These are phyloP conservation scores for Watsonalla cultraria DNA, from an alignment of 2,888 invertebrate species.

Conservation along the genomic window DNA sequence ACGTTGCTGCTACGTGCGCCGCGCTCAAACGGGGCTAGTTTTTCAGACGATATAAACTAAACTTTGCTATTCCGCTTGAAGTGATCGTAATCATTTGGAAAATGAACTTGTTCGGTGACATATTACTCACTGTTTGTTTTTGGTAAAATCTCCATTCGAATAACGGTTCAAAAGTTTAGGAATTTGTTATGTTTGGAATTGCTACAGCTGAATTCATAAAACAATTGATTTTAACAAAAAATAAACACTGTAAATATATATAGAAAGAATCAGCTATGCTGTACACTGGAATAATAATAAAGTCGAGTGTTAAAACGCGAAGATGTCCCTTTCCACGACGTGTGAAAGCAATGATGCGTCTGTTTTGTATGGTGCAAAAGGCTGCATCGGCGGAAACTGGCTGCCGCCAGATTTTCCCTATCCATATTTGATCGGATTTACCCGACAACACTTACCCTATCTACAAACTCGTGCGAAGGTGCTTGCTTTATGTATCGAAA, in stretches of 20 bases:
- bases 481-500: slow-evolving; percentile 42
- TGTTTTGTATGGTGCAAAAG: slow-evolving; percentile 39
- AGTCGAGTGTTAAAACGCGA: too few species aligned
- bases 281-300: too few species aligned
- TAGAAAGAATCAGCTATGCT: too few species aligned
- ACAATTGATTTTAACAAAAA: too few species aligned
- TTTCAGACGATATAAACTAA: neutral
- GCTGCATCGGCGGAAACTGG: slow-evolving; percentile 34
- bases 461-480: slow-evolving; percentile 42
- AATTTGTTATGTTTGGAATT: too few species aligned
- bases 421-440: slow-evolving; percentile 62
- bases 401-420: slow-evolving; percentile 44
- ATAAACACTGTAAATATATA: too few species aligned
- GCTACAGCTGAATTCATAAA: too few species aligned
- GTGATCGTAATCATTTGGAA: neutral
- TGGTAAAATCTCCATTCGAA: too few species aligned
- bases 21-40: slow-evolving; percentile 22
- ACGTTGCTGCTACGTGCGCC: slow-evolving; percentile 16
- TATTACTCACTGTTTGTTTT: too few species aligned
- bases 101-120: neutral
- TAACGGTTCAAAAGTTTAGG: too few species aligned
- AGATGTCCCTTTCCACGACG: slow-evolving; percentile 11
- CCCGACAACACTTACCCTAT: slow-evolving; percentile 46
- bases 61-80: neutral
- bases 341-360: slow-evolving; percentile 33